Base-by-base conservation (phyloP, 2,888 invertebrate species). In the Habroteleia sp. region DNA sequence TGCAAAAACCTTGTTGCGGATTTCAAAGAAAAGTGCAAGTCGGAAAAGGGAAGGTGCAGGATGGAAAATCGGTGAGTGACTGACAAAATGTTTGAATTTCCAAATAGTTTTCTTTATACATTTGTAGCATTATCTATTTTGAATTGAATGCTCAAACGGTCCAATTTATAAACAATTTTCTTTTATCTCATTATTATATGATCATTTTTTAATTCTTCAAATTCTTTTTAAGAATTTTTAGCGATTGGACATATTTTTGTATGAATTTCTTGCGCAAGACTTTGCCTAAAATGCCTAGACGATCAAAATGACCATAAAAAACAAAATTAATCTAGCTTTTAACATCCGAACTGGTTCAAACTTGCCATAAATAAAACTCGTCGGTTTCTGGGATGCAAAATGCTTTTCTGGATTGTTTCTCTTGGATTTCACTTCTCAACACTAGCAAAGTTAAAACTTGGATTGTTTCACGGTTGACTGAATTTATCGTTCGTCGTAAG, bases 21-120 rank as follows among this genome's bases (percentile, higher is more conserved):
- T 82, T 96, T 96, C 91, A 95, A 95, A 91, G 91, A 92, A 79
- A 94, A 95, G 87, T 96, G 96, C 91, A 95, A 95, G 89, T 94
- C 94, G 78, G 91, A 95, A 78, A 95, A 96, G 83, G 94, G 94
- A 87, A 94, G 94, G 89, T 96, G 96, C 89, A 93, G 93, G 83
- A 96, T 96, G 95, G 95, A 95, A 82, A 95, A 94, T 91, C 94
- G 95, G 96, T 96, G 89, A 91, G 91, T 85, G 1, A 20, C 5
- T 39, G 16, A 20, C 4, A 20, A 20, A 2, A 20, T 20, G 4
- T 20, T 20, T 4, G 11, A 33, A 31, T 31, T 8, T n/a, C n/a
- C n/a, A n/a, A n/a, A n/a, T n/a, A n/a, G 3, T 20, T 5, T 20
- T 20, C 20, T 20, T 20, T 20, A 2, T 20, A 20, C 5, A 3